Evolutionary conservation across 2,113 vertebrate genomes (phyloP), one percentile per base, ranked within the genome.

Genomic region (Catharus fuscescens): DNA sequence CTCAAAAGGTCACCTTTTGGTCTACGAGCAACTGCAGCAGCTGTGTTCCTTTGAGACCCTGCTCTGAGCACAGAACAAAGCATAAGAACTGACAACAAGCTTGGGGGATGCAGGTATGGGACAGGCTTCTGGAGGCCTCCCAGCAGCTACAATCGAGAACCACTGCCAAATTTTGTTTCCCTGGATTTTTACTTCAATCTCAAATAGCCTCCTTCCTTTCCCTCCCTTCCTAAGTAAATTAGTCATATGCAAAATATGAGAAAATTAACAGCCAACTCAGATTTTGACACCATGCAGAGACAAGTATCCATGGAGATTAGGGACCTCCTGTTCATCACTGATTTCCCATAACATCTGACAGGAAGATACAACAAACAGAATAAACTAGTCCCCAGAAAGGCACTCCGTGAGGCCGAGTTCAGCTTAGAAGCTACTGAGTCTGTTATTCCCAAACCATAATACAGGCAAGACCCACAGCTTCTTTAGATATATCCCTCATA

Each of bases 1-100:
- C n/a, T 95, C 21, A 3, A 92, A 95, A 97, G 93, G 85, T 91
- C 81, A 88, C 62, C 71, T 87, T 85, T 88, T 88, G 87, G 89
- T 91, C 84, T 90, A 47, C 0, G 0, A 91, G 54, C 78, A 95
- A 66, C 76, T 83, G 76, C 72, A 92, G 88, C 80, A 95, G 64
- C 71, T 95, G 71, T 44, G 66, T 4, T 91, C 92, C 29, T 80
- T 38, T 0, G 1, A 80, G 91, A 82, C 24, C 12, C 54, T 38
- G 13, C 50, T 82, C 61, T 0, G 4, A 91, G 59, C 78, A 69
- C 20, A 23, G 65, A 83, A 87, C 62, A 85, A 91, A 91, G 78
- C 0, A 0, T 25, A 45, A 82, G 42, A 90, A 45, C 32, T 61
- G 54, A 90, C 24, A 6, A 56, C 53, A 79, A 50, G 42, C 74